Evolutionary conservation across 1,140 invertebrate genomes (phyloP).

Genomic region (Drosophila pseudoobscura): DNA sequence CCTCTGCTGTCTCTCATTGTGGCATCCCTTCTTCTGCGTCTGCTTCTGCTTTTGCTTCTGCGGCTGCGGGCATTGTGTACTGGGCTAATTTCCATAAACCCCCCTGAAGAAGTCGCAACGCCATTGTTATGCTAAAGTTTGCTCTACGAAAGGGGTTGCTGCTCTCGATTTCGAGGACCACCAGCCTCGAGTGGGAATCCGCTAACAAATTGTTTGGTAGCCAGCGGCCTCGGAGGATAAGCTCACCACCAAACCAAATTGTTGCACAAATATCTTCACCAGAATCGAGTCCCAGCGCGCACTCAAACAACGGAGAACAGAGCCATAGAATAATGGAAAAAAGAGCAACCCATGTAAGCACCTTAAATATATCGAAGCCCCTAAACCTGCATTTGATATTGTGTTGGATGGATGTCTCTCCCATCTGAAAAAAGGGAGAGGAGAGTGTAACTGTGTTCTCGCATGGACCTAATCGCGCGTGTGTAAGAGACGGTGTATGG

Average conservation of each 20-base stretch:
- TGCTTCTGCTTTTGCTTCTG: neutral
- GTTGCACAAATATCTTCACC: conserved; percentile 58
- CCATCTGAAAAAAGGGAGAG: neutral
- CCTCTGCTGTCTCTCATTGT: conserved; percentile 1
- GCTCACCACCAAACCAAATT: conserved; percentile 78
- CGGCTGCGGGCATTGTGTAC: conserved; percentile 65
- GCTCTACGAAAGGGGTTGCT: conserved; percentile 57
- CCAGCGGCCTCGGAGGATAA: conserved; percentile 53
- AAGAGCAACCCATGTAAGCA: conserved; percentile 78
- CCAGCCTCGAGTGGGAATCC: conserved; percentile 53
- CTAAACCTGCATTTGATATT: conserved; percentile 26
- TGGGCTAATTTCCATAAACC: conserved; percentile 79
- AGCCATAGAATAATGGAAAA: conserved; percentile 31
- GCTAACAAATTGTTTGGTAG: conserved; percentile 41
- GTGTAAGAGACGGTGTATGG: conserved; percentile 31
- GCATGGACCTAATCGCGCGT: conserved; percentile 64
- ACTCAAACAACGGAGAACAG: conserved; percentile 10
- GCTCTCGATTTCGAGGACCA: conserved; percentile 18
- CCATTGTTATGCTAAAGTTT: conserved; percentile 79
- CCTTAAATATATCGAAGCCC: conserved; percentile 67
- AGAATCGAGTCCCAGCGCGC: conserved; percentile 22
- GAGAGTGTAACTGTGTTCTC: conserved; percentile 32
- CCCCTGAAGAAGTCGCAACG: conserved; percentile 66
- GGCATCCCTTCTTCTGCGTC: conserved; percentile 10
- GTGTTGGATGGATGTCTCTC: conserved; percentile 5